Evolutionary conservation across 2,888 invertebrate species (phyloP), one percentile per base, ranked within the genome.

Genomic region (Zaprionus lineosus): DNA sequence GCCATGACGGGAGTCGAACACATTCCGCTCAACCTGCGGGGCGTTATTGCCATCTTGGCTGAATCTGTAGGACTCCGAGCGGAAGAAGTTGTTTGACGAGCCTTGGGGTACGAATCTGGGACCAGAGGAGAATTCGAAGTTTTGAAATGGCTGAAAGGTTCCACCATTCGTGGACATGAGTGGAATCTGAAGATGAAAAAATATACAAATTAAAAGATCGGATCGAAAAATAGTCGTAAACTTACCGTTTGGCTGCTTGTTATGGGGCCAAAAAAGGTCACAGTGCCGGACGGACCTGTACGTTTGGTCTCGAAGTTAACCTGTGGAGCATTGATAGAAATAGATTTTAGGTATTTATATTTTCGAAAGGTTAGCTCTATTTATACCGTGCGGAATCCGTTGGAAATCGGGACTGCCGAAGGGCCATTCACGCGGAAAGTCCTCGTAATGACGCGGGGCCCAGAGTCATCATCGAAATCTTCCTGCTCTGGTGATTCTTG

Each of bases 11-110:
- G 76, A 73, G 31, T 78, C 78, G 37, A 11, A 78, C 1, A 78
- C 60, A 41, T 37, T 59, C 1, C 29, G 67, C 3, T 65, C 29
- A 5, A 73, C n/a, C 19, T 55, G 64, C 1, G 78, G 83, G 0
- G 83, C 41, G 1, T 76, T 79, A 5, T 37, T 43, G 3, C 83
- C 71, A 43, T 82, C 64, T 0, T 75, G 78, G 12, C 1, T 36
- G 11, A 14, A 70, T 26, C 82, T 82, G 19, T 59, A 82, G 0
- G 75, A 73, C 11, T 78, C 73, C 1, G 75, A 63, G 7, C 78
- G 83, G 29, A 36, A 50, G 14, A 57, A 82, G 24, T 78, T 82
- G 28, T 33, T 70, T 5, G 66, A 55, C 0, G 64, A 48, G 3
- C 46, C 47, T n/a, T n/a, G 3, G 47, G 15, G 4, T 16, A n/a